Base-by-base conservation (phyloP, 2,888 invertebrate genomes). In the Heliconius sara region DNA sequence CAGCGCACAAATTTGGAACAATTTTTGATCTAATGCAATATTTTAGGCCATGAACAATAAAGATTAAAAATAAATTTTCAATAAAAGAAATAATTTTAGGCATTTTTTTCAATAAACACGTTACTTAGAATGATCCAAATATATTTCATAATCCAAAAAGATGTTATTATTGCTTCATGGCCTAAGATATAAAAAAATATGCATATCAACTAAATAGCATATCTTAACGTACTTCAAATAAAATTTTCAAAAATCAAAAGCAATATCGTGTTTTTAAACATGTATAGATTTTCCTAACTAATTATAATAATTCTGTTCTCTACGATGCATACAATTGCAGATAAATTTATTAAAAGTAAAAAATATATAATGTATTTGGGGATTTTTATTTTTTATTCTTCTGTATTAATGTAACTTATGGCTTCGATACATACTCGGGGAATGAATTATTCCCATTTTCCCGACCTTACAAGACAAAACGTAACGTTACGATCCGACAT, bases 1-100 rank as follows among this genome's bases (percentile, higher is more conserved):
- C 86, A 86, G 89, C 91, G 91, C 90, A 91, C 90, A 91, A 91
- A 88, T 88, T 88, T 87, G 86, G 86, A 88, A 83, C 85, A 79
- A 78, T 84, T 86, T 86, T 86, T 80, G 82, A 84, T 82, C 79
- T 80, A 77, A 30, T 67, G 57, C 63, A 77, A 80, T 76, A 76
- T 80, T 80, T 79, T 81, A 70, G 72, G 71, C 78, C 82, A 79
- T 79, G 78, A 76, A 77, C 76, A 81, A 79, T 78, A 63, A 78
- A 74, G 76, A n/a, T 34, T 67, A 63, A n/a, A 63, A 65, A 71
- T 19, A 43, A 70, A 57, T 83, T 82, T 71, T 66, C 57, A 60
- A 2, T 30, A 75, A 72, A 19, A 1, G 27, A 39, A 47, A 65
- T 27, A 12, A 22, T 12, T 63, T 39, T 3, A n/a, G n/a, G 7